phyloP scores from a whole-genome alignment of 2,888 invertebrate species.

The Allacma fusca region DNA sequence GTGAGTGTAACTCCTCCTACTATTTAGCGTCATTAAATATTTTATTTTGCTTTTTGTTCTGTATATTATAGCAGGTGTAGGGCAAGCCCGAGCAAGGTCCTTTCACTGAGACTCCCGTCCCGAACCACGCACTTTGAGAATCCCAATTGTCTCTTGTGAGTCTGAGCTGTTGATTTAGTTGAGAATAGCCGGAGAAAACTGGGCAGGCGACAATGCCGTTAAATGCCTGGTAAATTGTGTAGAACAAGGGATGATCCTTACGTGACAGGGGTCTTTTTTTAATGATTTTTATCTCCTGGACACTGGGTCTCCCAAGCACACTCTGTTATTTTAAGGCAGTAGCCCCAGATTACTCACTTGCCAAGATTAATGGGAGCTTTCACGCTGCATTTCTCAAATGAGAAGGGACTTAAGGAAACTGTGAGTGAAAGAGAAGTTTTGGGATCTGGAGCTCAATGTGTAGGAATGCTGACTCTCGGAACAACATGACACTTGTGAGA shows the following conservation, averaged over 20 bases:
- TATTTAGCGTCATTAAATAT: not conserved
- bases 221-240: no score
- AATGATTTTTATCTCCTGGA: not conserved
- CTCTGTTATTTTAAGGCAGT: not conserved
- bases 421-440: not conserved
- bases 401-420: slow-evolving; percentile 1
- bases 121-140: no score
- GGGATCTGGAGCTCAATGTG: slow-evolving; percentile 1
- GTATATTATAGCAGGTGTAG: no score
- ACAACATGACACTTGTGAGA: slow-evolving; percentile 20
- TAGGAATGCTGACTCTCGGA: not conserved
- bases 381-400: slow-evolving; percentile 6
- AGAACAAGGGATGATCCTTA: not conserved
- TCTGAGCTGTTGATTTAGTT: not conserved
- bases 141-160: not conserved
- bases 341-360: not conserved
- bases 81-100: no score
- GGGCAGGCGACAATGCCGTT: not conserved
- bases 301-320: not conserved
- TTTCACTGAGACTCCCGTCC: no score
- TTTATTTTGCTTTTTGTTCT: not conserved
- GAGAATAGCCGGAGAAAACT: not conserved
- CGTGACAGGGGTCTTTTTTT: not conserved
- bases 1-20: slow-evolving; percentile 21
- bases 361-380: slow-evolving; percentile 4